Conservation (phyloP, 2,797 vertebrate species). For the Poecile montanus region DNA sequence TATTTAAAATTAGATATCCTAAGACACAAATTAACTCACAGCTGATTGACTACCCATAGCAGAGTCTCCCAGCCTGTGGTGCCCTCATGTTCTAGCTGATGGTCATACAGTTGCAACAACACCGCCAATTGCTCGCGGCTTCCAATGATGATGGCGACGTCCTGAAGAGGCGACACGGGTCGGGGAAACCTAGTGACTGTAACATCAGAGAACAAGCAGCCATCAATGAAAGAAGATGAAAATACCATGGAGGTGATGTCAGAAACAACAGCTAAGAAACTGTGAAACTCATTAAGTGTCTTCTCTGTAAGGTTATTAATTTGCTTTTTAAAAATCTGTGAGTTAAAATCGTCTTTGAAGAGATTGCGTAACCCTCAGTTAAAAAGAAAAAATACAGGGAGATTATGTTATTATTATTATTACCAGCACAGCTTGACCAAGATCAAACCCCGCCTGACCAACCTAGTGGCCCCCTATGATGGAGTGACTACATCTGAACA, state of each 20-base stretch:
- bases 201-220: not conserved
- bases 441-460: not conserved
- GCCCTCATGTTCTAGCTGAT: slow-evolving; percentile 95
- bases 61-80: slow-evolving; percentile 97
- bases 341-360: not conserved
- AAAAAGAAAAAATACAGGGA: not conserved
- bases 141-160: slow-evolving; percentile 91
- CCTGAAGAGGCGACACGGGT: slow-evolving; percentile 92
- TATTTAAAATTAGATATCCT: not conserved
- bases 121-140: slow-evolving; percentile 90
- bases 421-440: not conserved
- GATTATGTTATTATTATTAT: not conserved
- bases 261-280: not conserved
- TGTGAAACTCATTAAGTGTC: not conserved
- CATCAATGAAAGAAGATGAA: not conserved
- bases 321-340: not conserved
- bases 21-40: slow-evolving; percentile 82
- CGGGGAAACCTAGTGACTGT: slow-evolving; percentile 96
- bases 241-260: not conserved
- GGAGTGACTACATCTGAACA: not conserved
- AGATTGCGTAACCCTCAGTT: not conserved
- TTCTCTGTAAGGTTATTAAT: not conserved
- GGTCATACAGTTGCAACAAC: slow-evolving; percentile 91
- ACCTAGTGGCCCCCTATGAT: not conserved
- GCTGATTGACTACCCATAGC: slow-evolving; percentile 97